Evolutionary conservation across 2,113 vertebrate species (phyloP).

Genomic region (Tilapia sparmanii): DNA sequence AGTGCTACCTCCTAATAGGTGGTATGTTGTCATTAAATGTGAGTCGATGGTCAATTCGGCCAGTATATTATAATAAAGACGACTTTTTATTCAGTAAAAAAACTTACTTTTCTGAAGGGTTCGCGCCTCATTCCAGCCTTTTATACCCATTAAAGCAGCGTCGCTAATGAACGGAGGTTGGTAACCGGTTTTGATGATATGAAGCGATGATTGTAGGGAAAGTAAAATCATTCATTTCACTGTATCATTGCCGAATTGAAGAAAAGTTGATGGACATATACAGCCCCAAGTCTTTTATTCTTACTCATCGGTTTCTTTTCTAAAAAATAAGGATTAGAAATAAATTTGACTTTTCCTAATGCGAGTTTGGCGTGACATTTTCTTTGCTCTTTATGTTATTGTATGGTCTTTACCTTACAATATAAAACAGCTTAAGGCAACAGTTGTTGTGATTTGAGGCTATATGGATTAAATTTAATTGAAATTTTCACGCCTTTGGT

Average conservation of each 20-base stretch:
- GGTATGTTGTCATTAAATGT: neutral
- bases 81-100: fast-evolving
- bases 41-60: neutral
- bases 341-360: neutral
- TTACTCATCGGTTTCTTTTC: fast-evolving
- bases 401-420: neutral
- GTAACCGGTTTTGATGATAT: neutral
- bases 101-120: neutral
- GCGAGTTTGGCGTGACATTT: neutral
- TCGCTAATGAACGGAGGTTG: neutral
- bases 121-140: fast-evolving
- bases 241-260: neutral
- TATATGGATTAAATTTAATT: neutral
- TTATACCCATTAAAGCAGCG: neutral
- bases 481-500: neutral
- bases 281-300: fast-evolving
- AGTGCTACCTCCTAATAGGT: fast-evolving
- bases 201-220: neutral
- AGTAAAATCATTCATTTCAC: neutral
- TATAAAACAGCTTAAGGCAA: fast-evolving
- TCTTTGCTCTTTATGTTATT: neutral
- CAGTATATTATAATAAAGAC: fast-evolving
- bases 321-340: fast-evolving
- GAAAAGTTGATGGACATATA: fast-evolving
- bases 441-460: neutral